phyloP scores from a whole-genome alignment of 2,113 vertebrate species.

The Cephalophus harveyi region DNA sequence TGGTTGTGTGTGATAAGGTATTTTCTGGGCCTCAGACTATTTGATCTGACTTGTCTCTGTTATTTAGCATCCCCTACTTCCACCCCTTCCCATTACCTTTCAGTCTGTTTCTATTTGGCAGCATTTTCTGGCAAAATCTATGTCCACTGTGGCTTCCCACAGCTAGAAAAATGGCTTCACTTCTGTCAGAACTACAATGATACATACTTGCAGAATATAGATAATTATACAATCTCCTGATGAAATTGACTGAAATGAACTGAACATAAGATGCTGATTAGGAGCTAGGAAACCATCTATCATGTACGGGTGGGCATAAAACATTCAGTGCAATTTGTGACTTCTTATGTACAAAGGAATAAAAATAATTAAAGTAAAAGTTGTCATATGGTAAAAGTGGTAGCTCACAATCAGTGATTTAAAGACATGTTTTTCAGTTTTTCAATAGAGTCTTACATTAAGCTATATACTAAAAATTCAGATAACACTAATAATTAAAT shows the following conservation, averaged over 20 bases:
- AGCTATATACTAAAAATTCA: not conserved
- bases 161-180: not conserved
- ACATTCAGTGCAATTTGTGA: not conserved
- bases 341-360: not conserved
- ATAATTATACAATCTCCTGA: too few species aligned
- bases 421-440: not conserved
- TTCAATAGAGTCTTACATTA: not conserved
- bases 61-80: too few species aligned
- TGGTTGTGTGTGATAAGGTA: not conserved
- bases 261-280: not conserved
- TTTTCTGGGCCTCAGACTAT: not conserved
- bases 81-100: not conserved
- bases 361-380: not conserved
- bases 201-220: too few species aligned
- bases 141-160: not conserved
- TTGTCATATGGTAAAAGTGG: not conserved
- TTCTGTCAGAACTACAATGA: not conserved
- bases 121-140: not conserved
- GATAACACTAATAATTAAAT: not conserved
- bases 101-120: not conserved
- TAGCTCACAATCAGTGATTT: not conserved
- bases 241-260: not conserved
- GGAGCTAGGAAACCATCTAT: not conserved
- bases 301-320: accelerated
- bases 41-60: not conserved